Evolutionary conservation across 2,113 vertebrate genomes (phyloP), one percentile per base, ranked within the genome.

Genomic region (Pungitius pungitius): DNA sequence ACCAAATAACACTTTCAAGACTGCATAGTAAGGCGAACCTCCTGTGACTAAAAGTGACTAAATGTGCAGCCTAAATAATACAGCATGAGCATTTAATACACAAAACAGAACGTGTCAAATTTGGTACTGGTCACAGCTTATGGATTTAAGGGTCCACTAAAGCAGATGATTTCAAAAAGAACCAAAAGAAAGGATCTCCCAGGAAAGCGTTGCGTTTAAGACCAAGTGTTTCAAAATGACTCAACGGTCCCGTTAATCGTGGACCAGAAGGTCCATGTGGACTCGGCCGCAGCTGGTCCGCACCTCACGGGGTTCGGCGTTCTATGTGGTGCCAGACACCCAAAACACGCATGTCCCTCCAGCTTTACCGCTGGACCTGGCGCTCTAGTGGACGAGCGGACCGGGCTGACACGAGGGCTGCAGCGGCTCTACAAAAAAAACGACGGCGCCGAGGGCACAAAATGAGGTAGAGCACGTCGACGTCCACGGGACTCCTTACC

Each of bases 381-480:
- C 33, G 35, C 58, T 40, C 17, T 43, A 2, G n/a, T 65, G 1
- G 22, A 74, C 1, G 59, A 6, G 30, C 40, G 74, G 63, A n/a
- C 72, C 69, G 52, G 55, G 78, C 60, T 73, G 69, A 83, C 72
- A 56, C 40, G 59, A 43, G 43, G 15, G 73, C 40, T 60, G 60
- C 66, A 84, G 73, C 83, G 77, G 85, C 87, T 84, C 81, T 65
- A 73, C 66, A 77, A 78, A 61, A 71, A 69, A 1, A 84, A n/a
- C n/a, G n/a, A 79, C 61, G 78, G 78, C 47, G 57, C 81, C 15
- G 35, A 8, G 73, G 60, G 69, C 55, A 61, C 74, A 69, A 72
- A 68, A 63, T 84, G 88, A 91, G 88, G 89, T 89, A 89, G 85
- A 85, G 58, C 81, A 20, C 65, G 65, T 78, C 17, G 67, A 68